phyloP scores from a whole-genome alignment of 2,888 invertebrate species.

The Acleris laterana region DNA sequence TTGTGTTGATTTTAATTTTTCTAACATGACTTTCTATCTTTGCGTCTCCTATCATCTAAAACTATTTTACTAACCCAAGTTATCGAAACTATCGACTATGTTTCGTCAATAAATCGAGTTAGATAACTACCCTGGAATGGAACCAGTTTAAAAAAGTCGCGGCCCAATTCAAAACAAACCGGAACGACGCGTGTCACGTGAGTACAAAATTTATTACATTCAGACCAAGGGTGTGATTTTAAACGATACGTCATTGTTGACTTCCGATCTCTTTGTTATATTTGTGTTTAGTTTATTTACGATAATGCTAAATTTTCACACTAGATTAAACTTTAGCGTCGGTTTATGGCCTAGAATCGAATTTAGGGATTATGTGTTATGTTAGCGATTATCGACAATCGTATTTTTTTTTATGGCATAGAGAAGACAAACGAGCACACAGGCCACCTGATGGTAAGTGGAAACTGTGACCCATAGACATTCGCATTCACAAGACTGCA shows the following conservation, averaged over 20 bases:
- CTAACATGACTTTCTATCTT: no score
- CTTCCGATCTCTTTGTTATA: constrained; percentile 30
- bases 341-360: constrained; percentile 5
- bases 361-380: neutral
- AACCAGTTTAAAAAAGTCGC: constrained; percentile 18
- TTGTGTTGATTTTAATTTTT: no score
- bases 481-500: no score
- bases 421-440: no score
- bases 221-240: constrained; percentile 37
- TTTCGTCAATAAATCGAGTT: no score
- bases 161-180: constrained; percentile 25
- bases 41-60: no score
- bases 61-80: no score
- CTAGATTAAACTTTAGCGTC: constrained; percentile 33
- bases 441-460: no score
- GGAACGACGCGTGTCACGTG: constrained; percentile 28
- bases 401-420: no score
- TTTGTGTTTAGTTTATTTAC: constrained; percentile 39
- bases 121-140: neutral
- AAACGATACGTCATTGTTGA: constrained; percentile 27
- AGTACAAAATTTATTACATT: constrained; percentile 34
- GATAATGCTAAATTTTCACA: constrained; percentile 40
- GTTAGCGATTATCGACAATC: no score
- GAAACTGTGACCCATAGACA: no score
- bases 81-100: no score